These are phyloP conservation scores for Leptothorax acervorum DNA, from an alignment of 2,888 invertebrate species.

Conservation along the genomic window DNA sequence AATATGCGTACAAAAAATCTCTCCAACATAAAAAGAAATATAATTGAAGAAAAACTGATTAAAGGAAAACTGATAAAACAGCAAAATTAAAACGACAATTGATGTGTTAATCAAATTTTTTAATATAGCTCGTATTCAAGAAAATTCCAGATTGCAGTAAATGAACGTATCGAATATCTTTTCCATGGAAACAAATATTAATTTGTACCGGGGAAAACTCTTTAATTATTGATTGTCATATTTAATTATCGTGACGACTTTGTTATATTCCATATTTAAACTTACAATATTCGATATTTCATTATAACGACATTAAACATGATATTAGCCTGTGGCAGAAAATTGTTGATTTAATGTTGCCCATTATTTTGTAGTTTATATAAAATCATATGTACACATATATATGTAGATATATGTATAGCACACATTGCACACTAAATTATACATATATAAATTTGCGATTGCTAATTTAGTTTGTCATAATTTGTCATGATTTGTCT, in stretches of 20 bases:
- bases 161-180: neutral
- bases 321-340: neutral
- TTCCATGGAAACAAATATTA: neutral
- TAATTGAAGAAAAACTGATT: neutral
- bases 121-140: neutral
- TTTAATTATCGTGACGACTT: slow-evolving; percentile 30
- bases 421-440: neutral
- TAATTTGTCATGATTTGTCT: slow-evolving; percentile 6
- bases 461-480: slow-evolving; percentile 31
- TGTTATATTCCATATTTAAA: slow-evolving; percentile 16
- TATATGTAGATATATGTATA: neutral
- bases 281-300: neutral
- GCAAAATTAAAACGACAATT: slow-evolving; percentile 1
- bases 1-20: neutral
- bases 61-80: neutral
- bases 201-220: neutral
- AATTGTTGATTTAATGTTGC: slow-evolving; percentile 30
- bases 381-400: neutral
- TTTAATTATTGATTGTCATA: slow-evolving; percentile 24
- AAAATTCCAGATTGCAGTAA: neutral
- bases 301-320: slow-evolving; percentile 4
- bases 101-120: neutral
- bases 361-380: slow-evolving; percentile 27
- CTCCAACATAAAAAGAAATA: neutral
- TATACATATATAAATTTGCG: slow-evolving; percentile 11